These are phyloP conservation scores for Dryobota labecula DNA, from an alignment of 2,888 invertebrate genomes.

Conservation along the genomic window DNA sequence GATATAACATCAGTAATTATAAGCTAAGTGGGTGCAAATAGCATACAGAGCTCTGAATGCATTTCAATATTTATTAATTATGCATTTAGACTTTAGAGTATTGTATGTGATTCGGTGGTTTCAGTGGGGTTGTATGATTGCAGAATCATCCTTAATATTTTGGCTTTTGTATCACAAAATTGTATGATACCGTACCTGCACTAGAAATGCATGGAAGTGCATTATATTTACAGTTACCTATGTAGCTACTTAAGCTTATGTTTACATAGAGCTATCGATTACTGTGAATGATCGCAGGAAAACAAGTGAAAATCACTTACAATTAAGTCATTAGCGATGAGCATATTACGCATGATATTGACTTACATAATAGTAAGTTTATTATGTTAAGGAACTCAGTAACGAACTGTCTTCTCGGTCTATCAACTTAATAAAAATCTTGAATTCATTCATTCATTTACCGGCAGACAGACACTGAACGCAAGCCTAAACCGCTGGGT, in stretches of 20 bases:
- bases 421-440: background rate
- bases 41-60: constrained; percentile 26
- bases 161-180: too few species aligned
- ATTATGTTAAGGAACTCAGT: background rate
- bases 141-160: background rate
- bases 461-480: too few species aligned
- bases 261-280: background rate
- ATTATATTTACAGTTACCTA: background rate
- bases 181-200: too few species aligned
- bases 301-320: constrained; percentile 11
- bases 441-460: background rate
- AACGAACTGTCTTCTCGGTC: background rate
- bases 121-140: background rate
- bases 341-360: background rate
- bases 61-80: constrained; percentile 25
- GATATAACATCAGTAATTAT: constrained; percentile 61
- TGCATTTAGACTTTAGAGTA: constrained; percentile 29
- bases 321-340: background rate
- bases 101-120: constrained; percentile 14
- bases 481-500: background rate
- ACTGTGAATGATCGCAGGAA: constrained; percentile 13
- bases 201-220: background rate
- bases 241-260: background rate
- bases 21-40: constrained; percentile 57
- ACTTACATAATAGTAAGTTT: background rate